Evolutionary conservation across 2,797 vertebrate species (phyloP).

Genomic region (Pseudomugil gertrudae): DNA sequence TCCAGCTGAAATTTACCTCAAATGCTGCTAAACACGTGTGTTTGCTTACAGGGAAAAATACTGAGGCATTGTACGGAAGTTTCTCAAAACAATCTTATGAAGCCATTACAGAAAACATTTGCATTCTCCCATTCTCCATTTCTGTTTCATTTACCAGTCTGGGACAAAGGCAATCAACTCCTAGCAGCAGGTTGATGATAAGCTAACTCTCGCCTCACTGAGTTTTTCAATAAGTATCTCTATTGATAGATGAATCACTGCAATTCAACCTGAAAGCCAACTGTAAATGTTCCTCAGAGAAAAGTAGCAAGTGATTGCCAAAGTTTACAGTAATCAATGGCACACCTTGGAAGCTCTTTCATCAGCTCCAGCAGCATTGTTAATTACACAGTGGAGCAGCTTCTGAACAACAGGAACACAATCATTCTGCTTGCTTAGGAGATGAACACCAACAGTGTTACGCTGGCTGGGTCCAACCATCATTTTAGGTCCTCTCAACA

Average conservation of each 20-base stretch:
- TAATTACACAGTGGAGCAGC: constrained; percentile 38
- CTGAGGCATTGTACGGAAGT: constrained; percentile 19
- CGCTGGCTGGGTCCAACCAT: constrained; percentile 50
- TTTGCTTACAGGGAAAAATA: constrained; percentile 22
- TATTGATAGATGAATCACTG: constrained; percentile 72
- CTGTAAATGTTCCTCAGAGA: constrained; percentile 43
- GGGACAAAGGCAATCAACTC: constrained; percentile 61
- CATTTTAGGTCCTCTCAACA: constrained; percentile 48
- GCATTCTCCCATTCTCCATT: constrained; percentile 14
- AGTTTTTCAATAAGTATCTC: constrained; percentile 43
- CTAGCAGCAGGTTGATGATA: constrained; percentile 59
- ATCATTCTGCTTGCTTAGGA: constrained; percentile 52
- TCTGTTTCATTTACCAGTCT: constrained; percentile 33
- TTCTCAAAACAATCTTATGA: neutral
- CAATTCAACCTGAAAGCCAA: constrained; percentile 66
- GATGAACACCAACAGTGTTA: constrained; percentile 59
- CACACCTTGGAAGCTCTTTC: constrained; percentile 50
- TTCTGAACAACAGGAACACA: constrained; percentile 53
- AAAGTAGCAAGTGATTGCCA: constrained; percentile 39
- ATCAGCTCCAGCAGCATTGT: constrained; percentile 52
- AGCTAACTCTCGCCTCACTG: constrained; percentile 40
- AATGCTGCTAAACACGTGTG: neutral
- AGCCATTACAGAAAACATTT: constrained; percentile 29
- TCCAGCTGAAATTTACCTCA: constrained; percentile 1
- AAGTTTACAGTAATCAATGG: constrained; percentile 75